Percentiles rank a stretch among this genome's conserved stretches.
These are phyloP conservation scores for Acleris literana DNA, from an alignment of 2,888 invertebrate genomes.

Conservation along the genomic window DNA sequence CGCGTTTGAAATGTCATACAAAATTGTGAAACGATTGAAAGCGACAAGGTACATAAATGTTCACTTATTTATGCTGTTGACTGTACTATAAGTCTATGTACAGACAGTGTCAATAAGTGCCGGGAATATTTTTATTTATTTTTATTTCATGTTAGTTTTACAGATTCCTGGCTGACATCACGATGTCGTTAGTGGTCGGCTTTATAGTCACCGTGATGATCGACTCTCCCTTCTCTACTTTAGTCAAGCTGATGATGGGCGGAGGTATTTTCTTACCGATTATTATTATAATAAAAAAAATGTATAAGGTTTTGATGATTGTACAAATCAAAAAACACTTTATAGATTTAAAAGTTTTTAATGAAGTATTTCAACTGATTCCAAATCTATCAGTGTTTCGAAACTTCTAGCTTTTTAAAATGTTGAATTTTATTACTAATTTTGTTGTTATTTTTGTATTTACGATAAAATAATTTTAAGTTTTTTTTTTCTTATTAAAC, in stretches of 20 bases:
- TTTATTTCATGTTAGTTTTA: constrained; percentile 53
- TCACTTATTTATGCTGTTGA: too few relatives aligned
- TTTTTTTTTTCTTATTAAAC: too few relatives aligned
- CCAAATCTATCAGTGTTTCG: neutral
- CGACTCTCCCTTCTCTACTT: constrained; percentile 60
- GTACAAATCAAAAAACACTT: neutral
- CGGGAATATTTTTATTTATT: neutral
- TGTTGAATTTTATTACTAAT: too few relatives aligned
- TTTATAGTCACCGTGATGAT: constrained; percentile 58
- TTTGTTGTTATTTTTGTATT: too few relatives aligned
- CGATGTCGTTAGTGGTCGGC: constrained; percentile 51
- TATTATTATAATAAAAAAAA: neutral
- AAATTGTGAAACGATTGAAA: too few relatives aligned
- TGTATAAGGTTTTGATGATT: neutral
- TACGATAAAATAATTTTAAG: too few relatives aligned
- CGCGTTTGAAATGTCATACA: too few relatives aligned
- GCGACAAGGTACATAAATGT: too few relatives aligned
- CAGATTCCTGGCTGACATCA: constrained; percentile 53
- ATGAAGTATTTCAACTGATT: neutral
- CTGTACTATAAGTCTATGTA: too few relatives aligned
- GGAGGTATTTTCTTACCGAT: constrained; percentile 46
- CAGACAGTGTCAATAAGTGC: too few relatives aligned
- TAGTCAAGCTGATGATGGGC: constrained; percentile 59
- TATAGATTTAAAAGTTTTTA: neutral
- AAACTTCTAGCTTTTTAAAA: neutral